These are phyloP conservation scores for Prunella himalayana DNA, from an alignment of 2,113 vertebrate genomes.

Conservation along the genomic window DNA sequence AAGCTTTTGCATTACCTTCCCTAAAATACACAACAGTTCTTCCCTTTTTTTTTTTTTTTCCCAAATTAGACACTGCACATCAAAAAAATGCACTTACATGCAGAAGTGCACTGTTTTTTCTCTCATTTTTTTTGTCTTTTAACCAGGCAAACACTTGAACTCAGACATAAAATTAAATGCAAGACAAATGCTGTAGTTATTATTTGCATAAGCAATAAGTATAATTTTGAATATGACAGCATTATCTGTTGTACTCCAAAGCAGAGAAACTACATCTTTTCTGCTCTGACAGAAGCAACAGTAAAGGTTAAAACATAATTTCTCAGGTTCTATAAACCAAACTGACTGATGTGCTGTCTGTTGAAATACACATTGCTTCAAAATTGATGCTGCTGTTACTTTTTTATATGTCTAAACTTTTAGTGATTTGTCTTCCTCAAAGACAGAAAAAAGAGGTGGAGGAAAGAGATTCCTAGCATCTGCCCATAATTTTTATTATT, in stretches of 20 bases:
- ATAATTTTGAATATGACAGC: not conserved
- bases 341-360: conserved; percentile 51
- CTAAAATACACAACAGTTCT: not conserved
- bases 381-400: conserved; percentile 47
- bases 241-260: not conserved
- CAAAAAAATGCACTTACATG: not conserved
- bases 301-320: conserved; percentile 51
- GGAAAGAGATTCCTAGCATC: not conserved
- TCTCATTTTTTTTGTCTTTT: not conserved
- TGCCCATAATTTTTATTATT: not conserved
- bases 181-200: not conserved
- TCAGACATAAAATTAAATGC: not conserved
- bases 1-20: not conserved
- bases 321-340: conserved; percentile 32
- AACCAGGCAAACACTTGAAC: not conserved
- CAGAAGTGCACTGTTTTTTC: not conserved
- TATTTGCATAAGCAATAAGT: not conserved
- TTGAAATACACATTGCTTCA: conserved; percentile 35
- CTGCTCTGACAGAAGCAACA: conserved; percentile 21
- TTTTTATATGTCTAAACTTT: conserved; percentile 42
- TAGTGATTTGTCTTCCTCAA: conserved; percentile 2
- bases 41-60: not conserved
- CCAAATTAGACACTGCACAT: not conserved
- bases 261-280: conserved; percentile 1
- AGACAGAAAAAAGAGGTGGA: not conserved